Conservation (phyloP, 2,113 vertebrate genomes). For the Corynorhinus townsendii region DNA sequence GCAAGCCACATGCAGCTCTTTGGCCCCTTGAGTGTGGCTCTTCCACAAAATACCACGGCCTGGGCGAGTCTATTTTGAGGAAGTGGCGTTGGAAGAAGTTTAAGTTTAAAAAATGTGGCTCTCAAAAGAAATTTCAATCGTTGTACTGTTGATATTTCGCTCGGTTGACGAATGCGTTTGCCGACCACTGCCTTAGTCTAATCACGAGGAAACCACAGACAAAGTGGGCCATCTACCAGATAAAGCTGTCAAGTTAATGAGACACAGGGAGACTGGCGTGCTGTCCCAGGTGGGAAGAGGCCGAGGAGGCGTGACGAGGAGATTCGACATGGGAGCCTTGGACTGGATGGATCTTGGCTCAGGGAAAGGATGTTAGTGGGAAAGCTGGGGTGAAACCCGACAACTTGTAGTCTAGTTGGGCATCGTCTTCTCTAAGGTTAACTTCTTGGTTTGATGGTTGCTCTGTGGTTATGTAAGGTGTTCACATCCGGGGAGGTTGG, state of each 20-base stretch:
- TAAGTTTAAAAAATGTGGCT: too few relatives aligned
- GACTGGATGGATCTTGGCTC: neutral
- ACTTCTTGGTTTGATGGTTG: neutral
- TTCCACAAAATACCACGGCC: too few relatives aligned
- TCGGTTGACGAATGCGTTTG: too few relatives aligned
- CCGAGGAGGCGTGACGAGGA: neutral
- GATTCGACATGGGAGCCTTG: too few relatives aligned
- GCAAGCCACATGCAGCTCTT: too few relatives aligned
- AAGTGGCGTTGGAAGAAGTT: too few relatives aligned
- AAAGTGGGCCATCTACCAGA: neutral
- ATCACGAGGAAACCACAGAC: neutral
- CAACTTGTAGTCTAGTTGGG: neutral
- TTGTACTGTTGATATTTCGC: too few relatives aligned
- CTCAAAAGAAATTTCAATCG: too few relatives aligned
- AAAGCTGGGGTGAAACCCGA: too few relatives aligned
- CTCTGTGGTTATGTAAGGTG: neutral
- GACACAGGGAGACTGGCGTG: neutral
- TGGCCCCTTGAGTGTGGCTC: too few relatives aligned
- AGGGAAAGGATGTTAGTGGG: neutral
- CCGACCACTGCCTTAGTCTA: neutral
- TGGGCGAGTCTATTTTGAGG: too few relatives aligned
- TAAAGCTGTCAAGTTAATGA: neutral
- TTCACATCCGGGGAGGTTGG: neutral
- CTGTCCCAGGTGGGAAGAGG: accelerated
- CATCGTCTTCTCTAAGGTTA: neutral